Conservation (phyloP, 2,113 vertebrate species). For the Actinemys pallida region DNA sequence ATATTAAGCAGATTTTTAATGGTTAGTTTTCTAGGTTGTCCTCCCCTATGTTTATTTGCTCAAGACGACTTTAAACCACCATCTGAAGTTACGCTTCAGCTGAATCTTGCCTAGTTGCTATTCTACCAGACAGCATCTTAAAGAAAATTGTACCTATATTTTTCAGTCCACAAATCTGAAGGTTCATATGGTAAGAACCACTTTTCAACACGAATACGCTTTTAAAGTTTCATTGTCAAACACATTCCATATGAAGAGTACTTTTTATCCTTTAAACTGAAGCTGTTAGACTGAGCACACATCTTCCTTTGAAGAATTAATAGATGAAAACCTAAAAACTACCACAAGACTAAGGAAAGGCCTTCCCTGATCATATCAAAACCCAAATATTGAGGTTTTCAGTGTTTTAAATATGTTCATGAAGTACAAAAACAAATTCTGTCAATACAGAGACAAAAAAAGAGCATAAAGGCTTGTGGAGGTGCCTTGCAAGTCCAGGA, state of each 20-base stretch:
- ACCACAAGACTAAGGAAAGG: not conserved
- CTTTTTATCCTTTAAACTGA: not conserved
- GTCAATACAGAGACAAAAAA: not conserved
- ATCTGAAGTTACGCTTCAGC: not conserved
- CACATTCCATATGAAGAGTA: not conserved
- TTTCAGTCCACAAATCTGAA: not conserved
- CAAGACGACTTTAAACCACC: not conserved
- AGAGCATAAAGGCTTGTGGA: not conserved
- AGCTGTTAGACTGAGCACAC: not conserved
- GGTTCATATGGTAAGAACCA: not conserved
- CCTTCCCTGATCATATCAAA: not conserved
- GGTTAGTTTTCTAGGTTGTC: not conserved
- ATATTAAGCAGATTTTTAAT: not conserved
- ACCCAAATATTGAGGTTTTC: not conserved
- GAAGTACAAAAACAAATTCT: not conserved
- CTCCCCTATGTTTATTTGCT: not conserved
- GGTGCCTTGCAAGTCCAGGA: not conserved
- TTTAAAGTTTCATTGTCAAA: not conserved
- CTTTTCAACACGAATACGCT: not conserved
- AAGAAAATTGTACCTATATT: not conserved
- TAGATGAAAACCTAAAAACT: not conserved
- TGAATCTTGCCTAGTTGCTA: fast-evolving
- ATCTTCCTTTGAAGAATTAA: not conserved
- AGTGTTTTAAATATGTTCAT: not conserved
- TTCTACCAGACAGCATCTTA: not conserved